Base-by-base conservation (phyloP, 2,113 vertebrate genomes). In the Hassar affinis region DNA sequence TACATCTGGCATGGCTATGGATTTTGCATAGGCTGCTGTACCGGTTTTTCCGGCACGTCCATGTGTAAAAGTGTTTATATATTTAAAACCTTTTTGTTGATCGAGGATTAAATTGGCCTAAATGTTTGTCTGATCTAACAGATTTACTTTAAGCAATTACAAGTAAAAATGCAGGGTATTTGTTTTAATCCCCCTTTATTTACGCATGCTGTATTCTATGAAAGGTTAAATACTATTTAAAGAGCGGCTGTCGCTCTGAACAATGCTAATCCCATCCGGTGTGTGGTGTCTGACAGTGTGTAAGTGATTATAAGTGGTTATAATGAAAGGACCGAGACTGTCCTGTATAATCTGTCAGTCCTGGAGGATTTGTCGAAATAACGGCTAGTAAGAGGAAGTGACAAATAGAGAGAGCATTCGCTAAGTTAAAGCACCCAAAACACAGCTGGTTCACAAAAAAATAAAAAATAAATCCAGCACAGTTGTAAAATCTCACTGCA, bases 291-390 rank as follows among this genome's bases (percentile, higher is more conserved):
- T 22, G 3, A 27, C 6, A 22, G n/a, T 6, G 42, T 27, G 27
- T 22, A 22, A 17, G 51, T 10, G 49, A 42, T 42, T 42, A 42
- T 42, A 42, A 42, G 38, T 42, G 38, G 20, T 75, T 33, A 3
- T 47, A 59, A 33, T 33, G 56, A 14, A 8, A 45, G n/a, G 33
- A 54, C 42, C 17, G 27, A n/a, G 47, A 35, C 5, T 8, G 20
- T 35, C 6, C 7, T 27, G 4, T 18, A 33, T n/a, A 27, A 33
- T 61, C 80, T n/a, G 57, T 61, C 71, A n/a, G 17, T 52, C 81
- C 81, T 62, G 10, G 42, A 75, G 77, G 56, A 47, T 47, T 45
- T 61, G 33, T 47, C 20, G 25, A 59, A 72, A 81, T 72, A 82
- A 33, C 6, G n/a, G 27, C 38, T 33, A 25, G 80, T 15, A 18